Conservation (phyloP, 2,888 invertebrate genomes). For the Coelinius sp. region DNA sequence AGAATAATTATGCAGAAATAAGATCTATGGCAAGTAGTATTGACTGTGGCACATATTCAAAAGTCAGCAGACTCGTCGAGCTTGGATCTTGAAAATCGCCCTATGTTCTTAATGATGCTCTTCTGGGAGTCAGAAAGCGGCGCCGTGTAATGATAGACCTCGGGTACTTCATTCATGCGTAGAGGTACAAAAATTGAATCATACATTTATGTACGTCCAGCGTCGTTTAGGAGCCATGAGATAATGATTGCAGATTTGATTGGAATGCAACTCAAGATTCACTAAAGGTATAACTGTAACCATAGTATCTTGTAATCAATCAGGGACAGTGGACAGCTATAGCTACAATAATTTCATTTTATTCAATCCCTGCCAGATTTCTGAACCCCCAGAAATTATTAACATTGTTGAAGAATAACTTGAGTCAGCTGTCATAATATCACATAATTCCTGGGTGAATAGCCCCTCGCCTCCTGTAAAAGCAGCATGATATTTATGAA, state of each 20-base stretch:
- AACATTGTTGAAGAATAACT: neutral
- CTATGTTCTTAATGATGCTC: neutral
- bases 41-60: neutral
- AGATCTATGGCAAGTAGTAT: neutral
- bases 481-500: neutral
- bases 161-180: neutral
- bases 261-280: neutral
- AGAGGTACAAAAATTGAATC: neutral
- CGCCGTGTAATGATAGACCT: neutral
- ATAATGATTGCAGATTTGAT: neutral
- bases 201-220: neutral
- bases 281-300: neutral
- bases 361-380: neutral
- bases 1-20: neutral
- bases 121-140: neutral
- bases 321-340: neutral
- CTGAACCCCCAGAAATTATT: neutral
- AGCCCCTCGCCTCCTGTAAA: neutral
- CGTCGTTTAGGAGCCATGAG: no score
- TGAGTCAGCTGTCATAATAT: neutral
- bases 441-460: constrained; percentile 19
- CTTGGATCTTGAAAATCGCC: neutral
- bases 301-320: neutral
- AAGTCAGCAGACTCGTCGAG: neutral
- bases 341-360: neutral